Base-by-base conservation (phyloP, 2,113 vertebrate species). In the Acrocephalus kingi region DNA sequence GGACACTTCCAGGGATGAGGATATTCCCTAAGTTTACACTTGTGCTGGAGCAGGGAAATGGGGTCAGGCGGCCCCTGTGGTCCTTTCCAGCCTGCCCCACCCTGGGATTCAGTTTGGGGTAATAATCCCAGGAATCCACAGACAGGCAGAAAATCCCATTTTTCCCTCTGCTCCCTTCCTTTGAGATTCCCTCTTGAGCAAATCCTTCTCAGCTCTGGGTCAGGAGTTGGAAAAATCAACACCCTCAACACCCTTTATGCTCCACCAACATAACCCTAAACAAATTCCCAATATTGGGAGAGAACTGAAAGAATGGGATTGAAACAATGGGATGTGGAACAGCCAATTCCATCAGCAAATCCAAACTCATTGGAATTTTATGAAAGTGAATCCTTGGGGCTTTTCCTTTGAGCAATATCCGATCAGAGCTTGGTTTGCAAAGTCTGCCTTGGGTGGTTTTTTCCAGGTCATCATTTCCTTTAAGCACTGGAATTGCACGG, bases 351-450 rank as follows among this genome's bases (percentile, higher is more conserved):
- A 39, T 1, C 11, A 4, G 18, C 49, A 92, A 83, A 90, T 28
- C 20, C 0, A n/a, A 61, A 15, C 1, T 22, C 11, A 18, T 6
- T 13, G 45, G 61, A 35, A 35, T 52, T 66, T 48, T 13, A n/a
- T 10, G 21, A 35, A 52, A 90, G 25, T 8, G 41, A 76, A 23
- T 15, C 46, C 33, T 39, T 3, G 6, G 66, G 39, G 63, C 61
- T 85, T 67, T 71, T 37, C 46, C 33, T 66, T 27, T 15, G 27
- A 35, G 14, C 16, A 56, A 27, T 4, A 11, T 21, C 33, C 35
- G 14, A 6, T 0, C 13, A 2, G 1, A 77, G 41, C 8, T 90
- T 20, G 35, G 2, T 15, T 25, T 35, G 52, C n/a, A 25, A 79
- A 83, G 1, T 27, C 15, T 72, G 15, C 39, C 43, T 58, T 15